phyloP scores from a whole-genome alignment of 2,888 invertebrate genomes.

The Epinotia brunnichana region DNA sequence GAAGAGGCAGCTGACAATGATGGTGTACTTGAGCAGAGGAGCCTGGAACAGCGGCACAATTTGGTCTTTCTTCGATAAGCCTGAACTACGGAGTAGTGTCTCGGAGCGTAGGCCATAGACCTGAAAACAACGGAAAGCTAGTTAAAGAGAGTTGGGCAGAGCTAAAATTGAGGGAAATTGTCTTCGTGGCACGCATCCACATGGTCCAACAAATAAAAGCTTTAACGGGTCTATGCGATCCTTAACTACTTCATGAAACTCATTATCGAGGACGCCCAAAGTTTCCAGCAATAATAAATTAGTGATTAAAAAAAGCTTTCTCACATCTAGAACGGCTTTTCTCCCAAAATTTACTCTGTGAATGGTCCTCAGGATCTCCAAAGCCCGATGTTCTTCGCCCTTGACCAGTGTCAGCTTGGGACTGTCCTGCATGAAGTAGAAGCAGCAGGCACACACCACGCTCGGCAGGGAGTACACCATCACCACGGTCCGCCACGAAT shows the following conservation, averaged over 20 bases:
- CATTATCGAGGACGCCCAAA: too few species aligned
- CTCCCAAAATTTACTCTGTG: constrained; percentile 61
- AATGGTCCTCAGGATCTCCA: constrained; percentile 69
- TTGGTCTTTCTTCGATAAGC: constrained; percentile 62
- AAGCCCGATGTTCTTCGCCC: constrained; percentile 81
- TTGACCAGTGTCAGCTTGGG: constrained; percentile 88
- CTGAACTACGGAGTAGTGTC: constrained; percentile 55
- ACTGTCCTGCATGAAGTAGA: constrained; percentile 87
- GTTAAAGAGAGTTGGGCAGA: too few species aligned
- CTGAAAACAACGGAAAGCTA: constrained; percentile 50
- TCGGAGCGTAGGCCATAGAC: constrained; percentile 62
- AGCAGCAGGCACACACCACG: constrained; percentile 81
- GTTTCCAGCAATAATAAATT: too few species aligned
- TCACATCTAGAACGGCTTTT: constrained; percentile 57
- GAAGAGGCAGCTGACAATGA: constrained; percentile 74
- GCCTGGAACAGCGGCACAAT: constrained; percentile 77
- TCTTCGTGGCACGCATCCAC: too few species aligned
- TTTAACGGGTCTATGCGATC: too few species aligned
- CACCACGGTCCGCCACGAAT: constrained; percentile 90
- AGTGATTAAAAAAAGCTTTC: too few species aligned
- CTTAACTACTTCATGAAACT: too few species aligned
- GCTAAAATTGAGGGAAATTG: too few species aligned
- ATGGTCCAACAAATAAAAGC: too few species aligned
- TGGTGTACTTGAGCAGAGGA: constrained; percentile 79
- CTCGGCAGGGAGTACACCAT: constrained; percentile 86